Conservation (phyloP, 2,113 vertebrate genomes). For the Chaenogobius annularis region DNA sequence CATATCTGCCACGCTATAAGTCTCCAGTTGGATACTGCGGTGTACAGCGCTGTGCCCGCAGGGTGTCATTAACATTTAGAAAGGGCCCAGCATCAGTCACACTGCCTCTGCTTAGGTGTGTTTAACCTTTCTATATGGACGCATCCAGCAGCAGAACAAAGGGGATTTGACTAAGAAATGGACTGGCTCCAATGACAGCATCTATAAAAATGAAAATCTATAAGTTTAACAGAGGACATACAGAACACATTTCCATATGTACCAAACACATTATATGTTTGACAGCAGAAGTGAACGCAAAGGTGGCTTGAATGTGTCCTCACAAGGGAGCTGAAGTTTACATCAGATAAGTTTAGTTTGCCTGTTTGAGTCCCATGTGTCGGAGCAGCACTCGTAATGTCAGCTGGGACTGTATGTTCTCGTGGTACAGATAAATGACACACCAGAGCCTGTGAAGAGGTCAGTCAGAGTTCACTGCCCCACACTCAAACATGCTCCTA, state of each 20-base stretch:
- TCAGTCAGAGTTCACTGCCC: conserved; percentile 55
- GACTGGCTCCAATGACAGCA: conserved; percentile 39
- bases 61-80: conserved; percentile 78
- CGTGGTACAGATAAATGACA: conserved; percentile 60
- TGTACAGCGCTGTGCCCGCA: conserved; percentile 52
- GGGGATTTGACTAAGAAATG: conserved; percentile 60
- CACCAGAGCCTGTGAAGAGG: conserved; percentile 42
- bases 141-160: conserved; percentile 56
- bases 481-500: conserved; percentile 19
- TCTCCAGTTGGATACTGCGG: conserved; percentile 54
- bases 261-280: conserved; percentile 16
- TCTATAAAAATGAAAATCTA: conserved; percentile 41
- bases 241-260: conserved; percentile 40
- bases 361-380: conserved; percentile 5
- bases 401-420: conserved; percentile 44
- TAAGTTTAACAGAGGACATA: conserved; percentile 39
- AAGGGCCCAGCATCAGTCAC: conserved; percentile 69
- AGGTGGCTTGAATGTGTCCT: conserved; percentile 20
- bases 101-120: conserved; percentile 71
- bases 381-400: conserved; percentile 30
- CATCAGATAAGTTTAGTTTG: conserved; percentile 20
- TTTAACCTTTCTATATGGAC: conserved; percentile 70
- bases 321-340: conserved; percentile 1
- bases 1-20: conserved; percentile 63
- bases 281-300: conserved; percentile 49